Conservation (phyloP, 2,113 vertebrate genomes). For the Phrynosoma blainvillii region DNA sequence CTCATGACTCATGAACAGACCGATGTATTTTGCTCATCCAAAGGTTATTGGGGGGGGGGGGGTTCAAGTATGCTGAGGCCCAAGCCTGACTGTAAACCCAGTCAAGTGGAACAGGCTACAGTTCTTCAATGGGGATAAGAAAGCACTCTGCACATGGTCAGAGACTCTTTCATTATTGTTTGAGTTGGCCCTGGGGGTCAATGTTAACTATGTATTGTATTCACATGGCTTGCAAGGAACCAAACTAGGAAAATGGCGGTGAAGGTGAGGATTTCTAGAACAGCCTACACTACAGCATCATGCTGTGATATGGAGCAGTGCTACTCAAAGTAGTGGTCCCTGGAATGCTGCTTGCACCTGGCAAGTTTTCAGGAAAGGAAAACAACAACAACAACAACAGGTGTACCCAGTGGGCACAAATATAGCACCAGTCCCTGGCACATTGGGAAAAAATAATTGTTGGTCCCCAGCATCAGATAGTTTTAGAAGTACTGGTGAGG, state of each 20-base stretch:
- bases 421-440: too few species aligned
- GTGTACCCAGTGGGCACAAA: too few species aligned
- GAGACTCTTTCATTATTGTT: not conserved
- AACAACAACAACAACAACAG: too few species aligned
- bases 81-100: not conserved
- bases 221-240: too few species aligned
- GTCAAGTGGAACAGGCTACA: not conserved
- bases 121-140: not conserved
- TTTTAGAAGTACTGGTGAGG: too few species aligned
- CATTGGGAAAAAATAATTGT: too few species aligned
- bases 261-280: too few species aligned
- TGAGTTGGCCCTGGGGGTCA: not conserved
- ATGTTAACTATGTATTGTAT: not conserved
- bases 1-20: not conserved
- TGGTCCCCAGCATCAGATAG: too few species aligned
- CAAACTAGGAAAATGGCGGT: too few species aligned
- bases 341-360: too few species aligned
- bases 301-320: not conserved
- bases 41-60: not conserved
- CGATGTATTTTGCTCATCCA: not conserved
- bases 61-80: not conserved
- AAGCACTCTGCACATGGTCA: not conserved
- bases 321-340: not conserved
- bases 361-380: too few species aligned
- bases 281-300: not conserved